Percentiles rank a stretch among this genome's conserved stretches.
These are phyloP conservation scores for Linepithema humile DNA, from an alignment of 1,140 invertebrate species.

Conservation along the genomic window DNA sequence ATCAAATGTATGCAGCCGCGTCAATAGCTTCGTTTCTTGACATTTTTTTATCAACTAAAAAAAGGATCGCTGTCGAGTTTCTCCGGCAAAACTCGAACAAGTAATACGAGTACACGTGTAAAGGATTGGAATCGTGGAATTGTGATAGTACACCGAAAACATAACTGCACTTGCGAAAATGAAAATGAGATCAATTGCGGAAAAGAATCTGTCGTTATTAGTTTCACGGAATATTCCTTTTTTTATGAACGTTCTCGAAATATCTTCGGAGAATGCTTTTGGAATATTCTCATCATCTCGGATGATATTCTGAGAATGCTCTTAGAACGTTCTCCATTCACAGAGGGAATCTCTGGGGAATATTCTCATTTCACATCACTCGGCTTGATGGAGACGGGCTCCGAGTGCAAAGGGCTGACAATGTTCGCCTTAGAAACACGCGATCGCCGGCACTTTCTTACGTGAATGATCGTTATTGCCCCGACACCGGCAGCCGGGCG, in stretches of 20 bases:
- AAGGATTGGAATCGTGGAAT: too few relatives aligned
- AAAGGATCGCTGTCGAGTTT: not conserved
- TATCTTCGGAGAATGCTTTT: not conserved
- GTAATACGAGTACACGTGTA: too few relatives aligned
- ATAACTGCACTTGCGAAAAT: not conserved
- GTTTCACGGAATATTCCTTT: not conserved
- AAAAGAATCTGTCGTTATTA: not conserved
- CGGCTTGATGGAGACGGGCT: slow-evolving; percentile 11
- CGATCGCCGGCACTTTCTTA: slow-evolving; percentile 32
- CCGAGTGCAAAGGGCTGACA: slow-evolving; percentile 39
- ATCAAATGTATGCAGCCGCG: not conserved
- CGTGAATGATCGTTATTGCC: slow-evolving; percentile 39
- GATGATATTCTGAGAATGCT: slow-evolving; percentile 2
- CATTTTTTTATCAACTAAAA: not conserved
- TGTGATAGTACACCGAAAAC: not conserved
- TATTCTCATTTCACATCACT: slow-evolving; percentile 26
- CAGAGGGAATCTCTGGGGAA: slow-evolving; percentile 5
- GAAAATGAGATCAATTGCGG: not conserved
- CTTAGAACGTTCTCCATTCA: slow-evolving; percentile 30
- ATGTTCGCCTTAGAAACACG: slow-evolving; percentile 28
- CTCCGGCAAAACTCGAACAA: not conserved
- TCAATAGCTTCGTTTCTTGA: not conserved
- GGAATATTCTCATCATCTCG: not conserved
- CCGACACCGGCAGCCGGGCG: slow-evolving; percentile 7
- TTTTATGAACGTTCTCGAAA: not conserved